phyloP scores from a whole-genome alignment of 23 tunicate species.

The Clavelina lepadiformis region DNA sequence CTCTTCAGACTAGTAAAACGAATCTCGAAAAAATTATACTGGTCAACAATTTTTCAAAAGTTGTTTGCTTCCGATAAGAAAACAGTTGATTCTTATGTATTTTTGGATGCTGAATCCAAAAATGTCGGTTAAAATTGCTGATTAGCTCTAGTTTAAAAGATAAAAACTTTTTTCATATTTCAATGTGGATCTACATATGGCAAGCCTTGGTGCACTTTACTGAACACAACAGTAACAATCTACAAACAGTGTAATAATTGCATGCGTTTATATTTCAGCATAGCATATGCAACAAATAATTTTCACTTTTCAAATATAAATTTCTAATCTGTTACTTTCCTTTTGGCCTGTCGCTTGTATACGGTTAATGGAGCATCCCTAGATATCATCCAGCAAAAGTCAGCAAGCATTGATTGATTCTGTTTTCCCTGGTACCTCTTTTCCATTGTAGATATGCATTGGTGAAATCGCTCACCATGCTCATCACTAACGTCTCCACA shows the following conservation, averaged over 20 bases:
- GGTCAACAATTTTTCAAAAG: too few relatives aligned
- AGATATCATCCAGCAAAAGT: conserved; percentile 13
- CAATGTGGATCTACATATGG: background rate
- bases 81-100: too few relatives aligned
- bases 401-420: conserved; percentile 23
- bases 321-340: conserved; percentile 13
- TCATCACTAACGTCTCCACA: conserved; percentile 20
- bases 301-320: conserved; percentile 7
- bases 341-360: conserved; percentile 26
- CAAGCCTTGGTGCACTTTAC: conserved; percentile 17
- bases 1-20: too few relatives aligned
- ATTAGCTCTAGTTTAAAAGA: too few relatives aligned
- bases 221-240: conserved; percentile 8
- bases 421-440: conserved; percentile 11
- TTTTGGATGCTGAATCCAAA: too few relatives aligned
- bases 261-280: conserved; percentile 12
- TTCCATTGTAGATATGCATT: conserved; percentile 19
- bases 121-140: too few relatives aligned
- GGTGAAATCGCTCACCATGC: conserved; percentile 20
- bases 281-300: conserved; percentile 2
- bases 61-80: too few relatives aligned
- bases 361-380: conserved; percentile 11
- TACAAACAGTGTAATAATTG: conserved; percentile 9
- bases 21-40: too few relatives aligned
- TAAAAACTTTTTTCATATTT: too few relatives aligned